Evolutionary conservation across 2,797 vertebrate species (phyloP).

Genomic region (Spinus olivaceus): DNA sequence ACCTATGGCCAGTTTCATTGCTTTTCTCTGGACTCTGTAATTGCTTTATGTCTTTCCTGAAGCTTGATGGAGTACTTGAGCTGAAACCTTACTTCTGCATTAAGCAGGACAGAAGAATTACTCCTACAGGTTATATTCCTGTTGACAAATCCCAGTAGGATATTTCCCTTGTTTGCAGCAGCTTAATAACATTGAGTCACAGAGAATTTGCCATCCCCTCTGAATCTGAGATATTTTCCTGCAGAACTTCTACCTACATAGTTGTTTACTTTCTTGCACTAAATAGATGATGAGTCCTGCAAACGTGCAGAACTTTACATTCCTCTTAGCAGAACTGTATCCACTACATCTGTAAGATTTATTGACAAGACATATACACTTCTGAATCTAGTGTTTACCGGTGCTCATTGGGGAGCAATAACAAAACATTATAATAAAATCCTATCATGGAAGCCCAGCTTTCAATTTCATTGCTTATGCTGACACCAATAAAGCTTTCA

Average conservation of each 20-base stretch:
- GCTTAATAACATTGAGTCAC: conserved; percentile 53
- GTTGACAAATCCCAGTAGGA: conserved; percentile 41
- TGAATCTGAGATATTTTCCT: conserved; percentile 1
- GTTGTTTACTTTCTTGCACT: neutral
- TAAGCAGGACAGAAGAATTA: conserved; percentile 27
- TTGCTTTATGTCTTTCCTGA: conserved; percentile 7
- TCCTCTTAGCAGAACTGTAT: neutral
- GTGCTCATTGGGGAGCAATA: neutral
- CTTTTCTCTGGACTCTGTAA: neutral
- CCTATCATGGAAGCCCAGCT: neutral
- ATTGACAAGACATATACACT: neutral
- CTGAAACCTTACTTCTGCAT: neutral
- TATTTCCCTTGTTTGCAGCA: conserved; percentile 38
- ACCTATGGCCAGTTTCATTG: neutral
- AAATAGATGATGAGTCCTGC: neutral
- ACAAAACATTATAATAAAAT: neutral
- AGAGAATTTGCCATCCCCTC: conserved; percentile 31
- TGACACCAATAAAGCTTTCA: neutral
- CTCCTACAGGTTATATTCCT: conserved; percentile 50
- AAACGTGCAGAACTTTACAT: neutral
- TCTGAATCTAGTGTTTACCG: neutral
- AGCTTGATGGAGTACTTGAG: conserved; percentile 58
- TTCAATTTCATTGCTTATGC: neutral
- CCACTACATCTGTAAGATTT: neutral
- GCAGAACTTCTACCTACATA: neutral